Evolutionary conservation across 2,888 invertebrate species (phyloP).

Genomic region (Cosmopolites sordidus): DNA sequence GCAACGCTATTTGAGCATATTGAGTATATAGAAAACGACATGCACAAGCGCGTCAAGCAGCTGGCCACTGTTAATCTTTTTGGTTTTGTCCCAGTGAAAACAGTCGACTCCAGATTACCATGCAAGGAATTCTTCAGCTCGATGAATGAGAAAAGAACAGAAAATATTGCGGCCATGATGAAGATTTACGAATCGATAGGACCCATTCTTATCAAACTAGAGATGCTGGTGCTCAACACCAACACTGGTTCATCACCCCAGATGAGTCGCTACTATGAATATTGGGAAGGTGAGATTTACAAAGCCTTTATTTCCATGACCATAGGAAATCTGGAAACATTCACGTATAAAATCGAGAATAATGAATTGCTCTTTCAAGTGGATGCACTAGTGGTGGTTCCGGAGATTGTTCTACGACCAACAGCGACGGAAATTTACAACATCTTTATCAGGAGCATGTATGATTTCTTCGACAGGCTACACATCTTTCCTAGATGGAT

Average conservation of each 20-base stretch:
- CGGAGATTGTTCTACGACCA: constrained; percentile 74
- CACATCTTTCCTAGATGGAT: constrained; percentile 82
- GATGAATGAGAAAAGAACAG: constrained; percentile 64
- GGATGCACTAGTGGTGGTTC: constrained; percentile 67
- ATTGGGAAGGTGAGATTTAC: constrained; percentile 80
- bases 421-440: constrained; percentile 73
- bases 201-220: constrained; percentile 79
- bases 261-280: constrained; percentile 73
- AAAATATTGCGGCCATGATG: constrained; percentile 63
- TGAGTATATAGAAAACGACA: constrained; percentile 62
- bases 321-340: constrained; percentile 65
- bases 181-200: constrained; percentile 75
- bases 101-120: constrained; percentile 33
- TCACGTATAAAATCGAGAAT: constrained; percentile 55
- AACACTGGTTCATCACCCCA: constrained; percentile 69
- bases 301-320: constrained; percentile 62
- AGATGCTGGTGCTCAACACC: constrained; percentile 75
- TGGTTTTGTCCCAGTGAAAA: constrained; percentile 40
- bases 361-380: constrained; percentile 70
- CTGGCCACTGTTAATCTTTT: constrained; percentile 59
- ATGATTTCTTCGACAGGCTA: constrained; percentile 71
- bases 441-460: constrained; percentile 67
- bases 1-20: constrained; percentile 65
- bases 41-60: constrained; percentile 55
- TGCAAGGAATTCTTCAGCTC: constrained; percentile 65